A percentile compares a stretch with the other conserved stretches of the same genome.
phyloP scores from a whole-genome alignment of 2,888 invertebrate genomes.

The Tortricodes alternella region DNA sequence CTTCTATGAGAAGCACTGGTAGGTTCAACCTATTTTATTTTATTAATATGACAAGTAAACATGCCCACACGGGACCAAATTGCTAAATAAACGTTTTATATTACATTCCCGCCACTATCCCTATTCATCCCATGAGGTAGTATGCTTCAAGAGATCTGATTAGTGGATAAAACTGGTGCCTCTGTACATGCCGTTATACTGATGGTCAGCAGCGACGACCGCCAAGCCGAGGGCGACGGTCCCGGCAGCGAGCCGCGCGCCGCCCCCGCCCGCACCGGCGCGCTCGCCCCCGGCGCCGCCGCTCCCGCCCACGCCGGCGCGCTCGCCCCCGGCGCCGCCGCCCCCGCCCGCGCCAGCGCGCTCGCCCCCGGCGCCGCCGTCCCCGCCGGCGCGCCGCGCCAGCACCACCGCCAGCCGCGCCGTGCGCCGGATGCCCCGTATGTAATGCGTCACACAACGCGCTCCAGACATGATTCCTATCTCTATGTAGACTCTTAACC shows the following conservation, averaged over 20 bases:
- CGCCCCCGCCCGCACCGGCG: slow-evolving; percentile 13
- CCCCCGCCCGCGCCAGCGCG: background rate
- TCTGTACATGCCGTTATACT: slow-evolving; percentile 58
- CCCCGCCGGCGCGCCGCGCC: slow-evolving; percentile 35
- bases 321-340: slow-evolving; percentile 26
- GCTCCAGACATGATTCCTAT: slow-evolving; percentile 22
- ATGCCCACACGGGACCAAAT: no score
- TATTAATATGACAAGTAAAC: no score
- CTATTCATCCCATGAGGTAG: no score
- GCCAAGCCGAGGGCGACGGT: slow-evolving; percentile 60
- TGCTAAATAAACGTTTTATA: no score
- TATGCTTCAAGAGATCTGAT: no score
- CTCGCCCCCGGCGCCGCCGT: slow-evolving; percentile 29
- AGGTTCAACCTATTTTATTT: no score
- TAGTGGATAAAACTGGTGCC: no score
- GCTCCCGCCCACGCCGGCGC: slow-evolving; percentile 41
- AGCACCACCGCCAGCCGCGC: slow-evolving; percentile 42
- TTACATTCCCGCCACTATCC: no score
- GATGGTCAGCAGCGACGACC: slow-evolving; percentile 65
- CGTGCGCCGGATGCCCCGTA: slow-evolving; percentile 41
- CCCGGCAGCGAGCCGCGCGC: slow-evolving; percentile 39
- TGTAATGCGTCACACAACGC: slow-evolving; percentile 32
- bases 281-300: slow-evolving; percentile 40
- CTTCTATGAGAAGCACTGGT: no score
- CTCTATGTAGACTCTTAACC: background rate